Percentiles rank a stretch among this genome's conserved stretches.
These are phyloP conservation scores for Phrynosoma platyrhinos DNA, from an alignment of 2,113 vertebrate species.

Conservation along the genomic window DNA sequence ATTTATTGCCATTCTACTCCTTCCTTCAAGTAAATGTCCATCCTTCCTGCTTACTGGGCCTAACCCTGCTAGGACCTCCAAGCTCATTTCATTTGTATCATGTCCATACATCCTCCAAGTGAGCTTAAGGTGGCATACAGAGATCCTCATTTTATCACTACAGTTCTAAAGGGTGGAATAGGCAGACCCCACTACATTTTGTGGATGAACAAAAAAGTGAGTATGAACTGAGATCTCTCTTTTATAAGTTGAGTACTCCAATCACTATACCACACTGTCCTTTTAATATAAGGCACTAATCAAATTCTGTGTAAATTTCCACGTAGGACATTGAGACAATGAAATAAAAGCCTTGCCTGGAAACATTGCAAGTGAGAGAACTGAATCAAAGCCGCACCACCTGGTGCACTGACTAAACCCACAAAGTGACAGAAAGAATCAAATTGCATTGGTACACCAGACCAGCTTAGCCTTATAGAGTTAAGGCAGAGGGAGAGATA, in stretches of 20 bases:
- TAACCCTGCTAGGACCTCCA: background rate
- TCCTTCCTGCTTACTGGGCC: background rate
- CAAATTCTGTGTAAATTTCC: background rate
- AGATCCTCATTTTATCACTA: background rate
- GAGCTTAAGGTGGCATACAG: background rate
- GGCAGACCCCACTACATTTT: background rate
- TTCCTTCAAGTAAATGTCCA: background rate
- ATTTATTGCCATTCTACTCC: background rate
- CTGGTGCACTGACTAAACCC: background rate
- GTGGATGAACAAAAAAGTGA: background rate
- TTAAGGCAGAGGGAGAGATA: background rate
- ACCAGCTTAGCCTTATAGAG: background rate
- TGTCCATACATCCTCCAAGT: background rate
- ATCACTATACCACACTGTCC: background rate
- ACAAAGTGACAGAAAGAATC: background rate
- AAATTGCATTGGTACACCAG: background rate
- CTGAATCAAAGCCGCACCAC: background rate
- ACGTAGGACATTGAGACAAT: background rate
- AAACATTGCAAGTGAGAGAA: background rate
- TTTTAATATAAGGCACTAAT: background rate
- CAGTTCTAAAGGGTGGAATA: background rate
- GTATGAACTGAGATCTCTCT: background rate
- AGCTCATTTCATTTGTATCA: background rate
- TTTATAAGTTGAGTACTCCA: background rate
- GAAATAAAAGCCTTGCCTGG: background rate